phyloP scores from a whole-genome alignment of 1,140 invertebrate genomes.

The Dendrolimus punctatus region DNA sequence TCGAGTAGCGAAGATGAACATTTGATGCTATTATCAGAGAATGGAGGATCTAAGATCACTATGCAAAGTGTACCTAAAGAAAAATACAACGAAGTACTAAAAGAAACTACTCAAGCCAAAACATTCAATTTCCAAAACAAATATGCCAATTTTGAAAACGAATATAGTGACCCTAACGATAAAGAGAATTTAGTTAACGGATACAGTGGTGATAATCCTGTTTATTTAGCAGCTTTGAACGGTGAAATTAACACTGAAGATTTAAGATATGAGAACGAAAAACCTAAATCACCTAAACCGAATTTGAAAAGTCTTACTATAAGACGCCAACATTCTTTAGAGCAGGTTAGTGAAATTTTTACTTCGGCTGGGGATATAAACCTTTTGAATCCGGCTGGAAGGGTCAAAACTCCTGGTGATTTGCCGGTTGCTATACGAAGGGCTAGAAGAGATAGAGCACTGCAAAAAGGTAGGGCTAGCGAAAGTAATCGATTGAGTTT shows the following conservation, averaged over 20 bases:
- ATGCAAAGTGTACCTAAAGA: constrained; percentile 56
- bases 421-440: constrained; percentile 82
- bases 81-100: constrained; percentile 50
- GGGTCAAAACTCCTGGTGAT: constrained; percentile 88
- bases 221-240: constrained; percentile 54
- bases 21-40: constrained; percentile 63
- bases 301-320: constrained; percentile 47
- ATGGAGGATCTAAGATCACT: constrained; percentile 63
- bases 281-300: constrained; percentile 38
- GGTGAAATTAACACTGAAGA: constrained; percentile 44
- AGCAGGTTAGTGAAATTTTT: constrained; percentile 81
- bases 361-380: constrained; percentile 72
- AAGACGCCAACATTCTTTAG: constrained; percentile 75
- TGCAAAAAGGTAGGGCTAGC: constrained; percentile 54
- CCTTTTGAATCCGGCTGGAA: constrained; percentile 80
- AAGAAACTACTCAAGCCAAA: constrained; percentile 47
- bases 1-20: constrained; percentile 69
- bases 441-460: constrained; percentile 71
- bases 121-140: constrained; percentile 49
- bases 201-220: constrained; percentile 59
- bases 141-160: constrained; percentile 58
- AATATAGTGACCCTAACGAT: constrained; percentile 58
- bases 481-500: constrained; percentile 80
- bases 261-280: constrained; percentile 28
- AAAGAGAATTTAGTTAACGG: constrained; percentile 53